A percentile compares a stretch with the other conserved stretches of the same genome.
phyloP scores from a whole-genome alignment of 2,888 invertebrate species.

The Hyposoter dolosus region DNA sequence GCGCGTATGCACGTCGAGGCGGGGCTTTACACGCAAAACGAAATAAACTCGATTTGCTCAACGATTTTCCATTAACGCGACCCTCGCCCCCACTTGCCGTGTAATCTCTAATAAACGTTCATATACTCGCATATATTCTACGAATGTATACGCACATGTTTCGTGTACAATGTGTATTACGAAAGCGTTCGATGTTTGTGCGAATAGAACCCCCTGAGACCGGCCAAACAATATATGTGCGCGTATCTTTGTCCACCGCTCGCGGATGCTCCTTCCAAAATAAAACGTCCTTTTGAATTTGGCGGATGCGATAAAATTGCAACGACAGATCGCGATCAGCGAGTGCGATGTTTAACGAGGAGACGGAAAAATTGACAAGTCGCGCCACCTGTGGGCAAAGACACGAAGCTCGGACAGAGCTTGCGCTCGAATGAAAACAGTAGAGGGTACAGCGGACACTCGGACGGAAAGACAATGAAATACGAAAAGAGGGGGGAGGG shows the following conservation, averaged over 20 bases:
- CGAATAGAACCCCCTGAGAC: background rate
- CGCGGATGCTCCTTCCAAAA: background rate
- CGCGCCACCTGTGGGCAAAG: slow-evolving; percentile 9
- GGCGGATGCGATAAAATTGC: background rate
- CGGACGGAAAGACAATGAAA: background rate
- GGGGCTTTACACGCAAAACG: slow-evolving; percentile 17
- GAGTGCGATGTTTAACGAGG: background rate
- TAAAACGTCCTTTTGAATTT: too few species aligned
- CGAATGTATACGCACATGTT: background rate
- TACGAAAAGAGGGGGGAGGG: slow-evolving; percentile 21
- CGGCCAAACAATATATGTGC: too few species aligned
- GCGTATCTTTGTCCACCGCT: background rate
- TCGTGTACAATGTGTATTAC: background rate
- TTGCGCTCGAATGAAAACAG: background rate
- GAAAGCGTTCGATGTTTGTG: background rate
- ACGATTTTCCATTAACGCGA: slow-evolving; percentile 59
- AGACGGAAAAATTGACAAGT: background rate
- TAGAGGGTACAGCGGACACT: background rate
- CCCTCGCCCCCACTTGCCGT: background rate
- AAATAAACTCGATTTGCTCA: slow-evolving; percentile 56
- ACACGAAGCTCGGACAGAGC: background rate
- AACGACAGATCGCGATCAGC: background rate
- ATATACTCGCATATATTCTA: background rate
- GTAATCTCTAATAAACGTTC: slow-evolving; percentile 52
- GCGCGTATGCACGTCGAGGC: slow-evolving; percentile 9